Conservation (phyloP, 2,888 invertebrate genomes). For the Papilio protenor region DNA sequence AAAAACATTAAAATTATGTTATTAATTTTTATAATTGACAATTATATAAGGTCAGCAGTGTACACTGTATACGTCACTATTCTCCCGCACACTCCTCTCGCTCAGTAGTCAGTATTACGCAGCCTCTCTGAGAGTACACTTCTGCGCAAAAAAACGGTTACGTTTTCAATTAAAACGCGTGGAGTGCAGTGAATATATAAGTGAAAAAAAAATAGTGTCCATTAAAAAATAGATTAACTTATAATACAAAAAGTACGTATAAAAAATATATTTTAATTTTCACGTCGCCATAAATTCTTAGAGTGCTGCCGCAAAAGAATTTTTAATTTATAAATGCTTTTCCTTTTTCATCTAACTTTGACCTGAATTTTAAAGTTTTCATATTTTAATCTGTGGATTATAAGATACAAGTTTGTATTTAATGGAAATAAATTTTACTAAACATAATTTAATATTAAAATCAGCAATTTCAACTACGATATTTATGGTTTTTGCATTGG, state of each 20-base stretch:
- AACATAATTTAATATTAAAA: no score
- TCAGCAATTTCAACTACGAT: no score
- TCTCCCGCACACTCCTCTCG: slow-evolving; percentile 61
- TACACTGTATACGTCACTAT: slow-evolving; percentile 62
- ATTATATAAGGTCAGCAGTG: slow-evolving; percentile 56
- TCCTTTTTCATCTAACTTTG: not conserved
- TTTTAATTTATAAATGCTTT: slow-evolving; percentile 7
- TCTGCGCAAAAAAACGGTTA: slow-evolving; percentile 49
- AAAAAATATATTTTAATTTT: not conserved
- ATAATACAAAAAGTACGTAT: not conserved
- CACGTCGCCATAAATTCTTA: not conserved
- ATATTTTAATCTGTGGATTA: not conserved
- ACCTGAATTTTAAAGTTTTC: not conserved
- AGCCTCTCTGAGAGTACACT: slow-evolving; percentile 72
- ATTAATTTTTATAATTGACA: not conserved
- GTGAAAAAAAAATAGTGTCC: not conserved
- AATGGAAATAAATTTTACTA: no score
- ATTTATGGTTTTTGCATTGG: no score
- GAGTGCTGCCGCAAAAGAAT: slow-evolving; percentile 6
- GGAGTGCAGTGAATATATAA: slow-evolving; percentile 76
- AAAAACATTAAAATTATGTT: no score
- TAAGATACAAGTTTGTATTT: not conserved
- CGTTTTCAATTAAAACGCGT: slow-evolving; percentile 53
- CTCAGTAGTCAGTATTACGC: slow-evolving; percentile 79
- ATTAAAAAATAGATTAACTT: not conserved